Evolutionary conservation across 2,797 vertebrate genomes (phyloP).

Genomic region (Meda fulgida): DNA sequence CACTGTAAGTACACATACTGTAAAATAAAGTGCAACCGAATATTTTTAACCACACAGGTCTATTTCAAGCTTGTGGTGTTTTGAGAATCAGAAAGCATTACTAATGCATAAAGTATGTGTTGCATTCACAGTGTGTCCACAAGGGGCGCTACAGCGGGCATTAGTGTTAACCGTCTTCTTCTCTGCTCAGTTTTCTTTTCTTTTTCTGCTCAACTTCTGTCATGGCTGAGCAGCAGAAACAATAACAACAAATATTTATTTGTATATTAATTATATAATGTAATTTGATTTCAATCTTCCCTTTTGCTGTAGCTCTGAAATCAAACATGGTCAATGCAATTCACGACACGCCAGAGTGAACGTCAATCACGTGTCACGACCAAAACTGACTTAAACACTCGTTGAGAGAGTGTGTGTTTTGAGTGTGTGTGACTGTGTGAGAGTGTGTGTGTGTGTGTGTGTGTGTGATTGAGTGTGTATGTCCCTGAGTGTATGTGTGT

Average conservation of each 20-base stretch:
- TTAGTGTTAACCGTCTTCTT: not conserved
- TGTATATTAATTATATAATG: not conserved
- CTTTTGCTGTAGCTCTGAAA: not conserved
- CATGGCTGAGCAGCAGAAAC: not conserved
- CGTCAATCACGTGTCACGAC: not conserved
- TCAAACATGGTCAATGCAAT: not conserved
- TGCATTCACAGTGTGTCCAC: not conserved
- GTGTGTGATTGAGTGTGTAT: too few relatives aligned
- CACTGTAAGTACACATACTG: not conserved
- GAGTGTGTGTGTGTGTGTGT: too few relatives aligned
- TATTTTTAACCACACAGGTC: not conserved
- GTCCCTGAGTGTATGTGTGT: too few relatives aligned
- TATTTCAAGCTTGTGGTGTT: not conserved
- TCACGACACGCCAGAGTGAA: not conserved
- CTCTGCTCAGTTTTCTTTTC: not conserved
- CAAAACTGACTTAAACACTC: not conserved
- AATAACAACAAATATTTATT: not conserved
- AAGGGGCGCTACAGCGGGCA: not conserved
- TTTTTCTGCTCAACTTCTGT: not conserved
- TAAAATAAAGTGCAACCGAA: not conserved
- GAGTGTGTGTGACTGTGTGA: too few relatives aligned
- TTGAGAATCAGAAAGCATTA: not conserved
- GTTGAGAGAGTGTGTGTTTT: too few relatives aligned
- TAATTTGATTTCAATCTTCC: not conserved
- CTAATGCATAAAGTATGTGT: not conserved